A percentile compares a stretch with the other conserved stretches of the same genome.
phyloP scores from a whole-genome alignment of 1,140 invertebrate genomes.

The Calliopsis andreniformis region DNA sequence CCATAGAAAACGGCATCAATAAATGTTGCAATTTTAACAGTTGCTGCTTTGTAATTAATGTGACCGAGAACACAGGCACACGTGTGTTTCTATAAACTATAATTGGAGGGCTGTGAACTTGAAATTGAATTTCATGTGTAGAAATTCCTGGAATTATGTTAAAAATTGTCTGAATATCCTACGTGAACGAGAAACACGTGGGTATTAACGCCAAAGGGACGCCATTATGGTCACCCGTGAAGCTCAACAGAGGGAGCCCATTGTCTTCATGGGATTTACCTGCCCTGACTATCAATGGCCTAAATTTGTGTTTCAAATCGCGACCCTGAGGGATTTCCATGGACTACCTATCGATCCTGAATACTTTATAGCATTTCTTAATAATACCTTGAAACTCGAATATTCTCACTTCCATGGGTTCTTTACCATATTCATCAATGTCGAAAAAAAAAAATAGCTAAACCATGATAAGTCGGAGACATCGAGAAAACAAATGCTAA shows the following conservation, averaged over 20 bases:
- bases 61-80: background rate
- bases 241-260: background rate
- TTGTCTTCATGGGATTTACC: constrained; percentile 32
- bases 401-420: background rate
- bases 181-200: constrained; percentile 14
- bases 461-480: no score
- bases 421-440: no score
- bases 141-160: no score
- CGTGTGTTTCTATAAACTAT: background rate
- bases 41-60: constrained; percentile 9
- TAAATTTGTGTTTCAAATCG: constrained; percentile 40
- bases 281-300: constrained; percentile 28
- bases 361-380: background rate
- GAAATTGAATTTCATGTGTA: background rate
- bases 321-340: constrained; percentile 8
- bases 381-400: background rate
- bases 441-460: no score
- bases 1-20: background rate
- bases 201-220: constrained; percentile 17
- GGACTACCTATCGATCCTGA: constrained; percentile 6
- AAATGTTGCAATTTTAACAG: background rate
- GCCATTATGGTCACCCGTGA: constrained; percentile 34
- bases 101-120: background rate
- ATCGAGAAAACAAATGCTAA: background rate
- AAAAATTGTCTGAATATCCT: no score